These are phyloP conservation scores for Eudyptes chrysolophus DNA, from an alignment of 2,113 vertebrate genomes.

Conservation along the genomic window DNA sequence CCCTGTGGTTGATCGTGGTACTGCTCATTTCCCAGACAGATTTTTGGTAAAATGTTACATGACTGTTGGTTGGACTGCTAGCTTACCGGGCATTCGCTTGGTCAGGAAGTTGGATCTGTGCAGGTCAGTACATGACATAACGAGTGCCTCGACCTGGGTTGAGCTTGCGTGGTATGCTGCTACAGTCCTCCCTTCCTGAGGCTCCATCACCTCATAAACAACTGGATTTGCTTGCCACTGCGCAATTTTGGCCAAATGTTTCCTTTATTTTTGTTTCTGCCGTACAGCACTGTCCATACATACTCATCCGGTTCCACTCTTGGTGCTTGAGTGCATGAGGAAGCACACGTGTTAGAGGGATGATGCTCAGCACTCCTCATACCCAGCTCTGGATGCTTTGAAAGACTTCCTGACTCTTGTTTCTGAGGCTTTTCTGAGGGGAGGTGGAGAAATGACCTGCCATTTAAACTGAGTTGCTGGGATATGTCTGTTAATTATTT, in stretches of 20 bases:
- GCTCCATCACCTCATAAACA: background rate
- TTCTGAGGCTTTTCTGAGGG: background rate
- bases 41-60: background rate
- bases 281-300: fast-evolving
- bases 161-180: background rate
- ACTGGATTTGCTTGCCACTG: background rate
- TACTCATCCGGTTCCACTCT: background rate
- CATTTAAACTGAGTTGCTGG: background rate
- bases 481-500: background rate
- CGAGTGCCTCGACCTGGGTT: background rate
- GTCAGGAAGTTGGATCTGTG: background rate
- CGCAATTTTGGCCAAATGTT: background rate
- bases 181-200: background rate
- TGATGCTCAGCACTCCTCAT: background rate
- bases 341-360: background rate
- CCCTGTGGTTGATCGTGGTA: background rate
- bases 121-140: background rate
- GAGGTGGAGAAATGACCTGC: background rate
- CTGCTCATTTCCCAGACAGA: background rate
- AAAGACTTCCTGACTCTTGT: background rate
- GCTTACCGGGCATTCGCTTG: fast-evolving
- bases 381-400: background rate
- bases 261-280: background rate
- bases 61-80: background rate
- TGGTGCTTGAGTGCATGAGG: background rate